Base-by-base conservation (phyloP, 2,888 invertebrate genomes). In the Campoletis raptor region DNA sequence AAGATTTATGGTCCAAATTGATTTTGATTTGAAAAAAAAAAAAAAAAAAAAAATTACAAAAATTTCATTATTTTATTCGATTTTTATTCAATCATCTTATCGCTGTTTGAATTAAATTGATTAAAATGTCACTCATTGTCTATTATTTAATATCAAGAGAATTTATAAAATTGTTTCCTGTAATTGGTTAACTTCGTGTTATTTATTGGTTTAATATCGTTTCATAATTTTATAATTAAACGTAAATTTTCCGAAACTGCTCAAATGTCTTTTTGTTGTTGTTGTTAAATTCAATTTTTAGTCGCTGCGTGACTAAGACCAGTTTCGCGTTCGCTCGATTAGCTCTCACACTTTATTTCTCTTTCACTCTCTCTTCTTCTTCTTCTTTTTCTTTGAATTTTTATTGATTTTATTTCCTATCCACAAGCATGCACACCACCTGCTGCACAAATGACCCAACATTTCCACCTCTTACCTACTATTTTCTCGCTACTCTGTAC, bases 401-500 rank as follows among this genome's bases (percentile, higher is more conserved):
- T 54, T 66, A 30, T 7, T 7, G 1, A 42, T 10, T 61, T 7
- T 61, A 18, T 67, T 30, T 18, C 42, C 37, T 30, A 15, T 37
- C 45, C 52, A 42, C 70, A 70, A 78, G 81, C 81, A 84, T 81
- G 81, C 72, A 61, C 21, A 61, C 48, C 48, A 80, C 83, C 72
- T 57, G 57, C 83, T 78, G 83, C 74, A 81, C 78, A 81, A 73
- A 81, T 72, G 21, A 66, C 83, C 67, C 57, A 64, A 48, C 64
- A 76, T 61, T 40, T 57, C 77, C 37, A 82, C 42, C 36, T 40
- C 52, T 40, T 54, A 78, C 77, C 61, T 64, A 54, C 66, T 74
- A 57, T 84, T 66, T 45, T 84, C 61, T 84, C 79, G 69, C 81
- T 81, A 81, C 67, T 81, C 42, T 83, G n/a, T 76, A 81, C 52